phyloP scores from a whole-genome alignment of 2,113 vertebrate genomes.

The Dendropsophus ebraccatus region DNA sequence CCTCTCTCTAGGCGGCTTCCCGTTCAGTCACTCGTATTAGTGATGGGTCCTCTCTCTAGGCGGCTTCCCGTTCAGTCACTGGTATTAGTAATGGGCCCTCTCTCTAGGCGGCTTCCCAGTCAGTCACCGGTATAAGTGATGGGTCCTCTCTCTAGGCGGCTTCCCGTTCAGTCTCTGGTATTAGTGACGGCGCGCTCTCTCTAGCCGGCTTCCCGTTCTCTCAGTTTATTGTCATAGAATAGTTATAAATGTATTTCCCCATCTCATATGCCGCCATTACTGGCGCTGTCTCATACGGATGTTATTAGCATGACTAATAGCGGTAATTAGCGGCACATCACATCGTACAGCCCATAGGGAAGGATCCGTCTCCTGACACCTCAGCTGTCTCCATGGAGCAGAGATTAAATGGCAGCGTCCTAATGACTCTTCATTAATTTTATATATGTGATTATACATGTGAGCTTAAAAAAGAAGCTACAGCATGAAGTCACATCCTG shows the following conservation, averaged over 20 bases:
- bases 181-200: neutral
- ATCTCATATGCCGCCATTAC: too few relatives aligned
- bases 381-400: neutral
- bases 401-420: conserved; percentile 13
- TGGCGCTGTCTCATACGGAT: neutral
- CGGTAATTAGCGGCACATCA: conserved; percentile 10
- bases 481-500: too few relatives aligned
- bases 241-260: neutral
- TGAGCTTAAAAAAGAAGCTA: too few relatives aligned
- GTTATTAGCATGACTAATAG: conserved; percentile 38
- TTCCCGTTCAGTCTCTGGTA: neutral
- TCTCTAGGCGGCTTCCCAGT: too few relatives aligned
- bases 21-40: too few relatives aligned
- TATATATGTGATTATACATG: neutral
- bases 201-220: neutral
- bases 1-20: too few relatives aligned
- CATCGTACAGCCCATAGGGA: conserved; percentile 18
- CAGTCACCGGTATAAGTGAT: neutral
- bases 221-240: neutral
- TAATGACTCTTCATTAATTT: neutral
- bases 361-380: neutral
- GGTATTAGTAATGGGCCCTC: too few relatives aligned
- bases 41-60: too few relatives aligned
- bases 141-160: neutral
- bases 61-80: too few relatives aligned